These are phyloP conservation scores for Trachelus troglodyta DNA, from an alignment of 2,888 invertebrate genomes.

Conservation along the genomic window DNA sequence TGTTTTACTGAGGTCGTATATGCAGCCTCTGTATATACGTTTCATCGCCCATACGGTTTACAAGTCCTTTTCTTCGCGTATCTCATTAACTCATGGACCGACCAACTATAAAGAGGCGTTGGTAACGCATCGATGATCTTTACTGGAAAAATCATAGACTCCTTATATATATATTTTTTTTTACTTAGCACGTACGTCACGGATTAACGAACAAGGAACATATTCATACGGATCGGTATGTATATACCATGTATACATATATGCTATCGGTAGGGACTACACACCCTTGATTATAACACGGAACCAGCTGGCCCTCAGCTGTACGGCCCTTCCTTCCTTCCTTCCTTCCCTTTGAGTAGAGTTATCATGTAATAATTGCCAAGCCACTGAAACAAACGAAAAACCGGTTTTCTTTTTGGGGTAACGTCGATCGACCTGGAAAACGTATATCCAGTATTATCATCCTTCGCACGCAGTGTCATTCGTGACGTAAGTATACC, in stretches of 20 bases:
- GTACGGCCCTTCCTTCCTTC: slow-evolving; percentile 9
- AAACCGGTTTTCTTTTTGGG: neutral
- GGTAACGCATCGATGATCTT: neutral
- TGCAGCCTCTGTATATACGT: slow-evolving; percentile 1
- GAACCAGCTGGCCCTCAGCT: neutral
- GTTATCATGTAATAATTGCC: neutral
- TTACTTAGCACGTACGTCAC: neutral
- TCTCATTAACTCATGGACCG: slow-evolving; percentile 30
- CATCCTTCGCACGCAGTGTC: neutral
- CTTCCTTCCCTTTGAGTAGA: slow-evolving; percentile 5
- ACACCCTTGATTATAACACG: neutral
- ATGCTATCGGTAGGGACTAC: neutral
- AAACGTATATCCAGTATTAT: neutral
- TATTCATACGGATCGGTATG: neutral
- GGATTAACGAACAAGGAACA: neutral
- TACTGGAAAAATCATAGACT: neutral
- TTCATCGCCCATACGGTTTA: slow-evolving; percentile 3
- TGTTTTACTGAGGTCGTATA: slow-evolving; percentile 4
- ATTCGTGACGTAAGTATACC: neutral
- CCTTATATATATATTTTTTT: neutral
- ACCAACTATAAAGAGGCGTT: neutral
- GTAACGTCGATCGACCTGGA: neutral
- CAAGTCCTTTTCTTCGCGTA: slow-evolving; percentile 25
- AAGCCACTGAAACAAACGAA: neutral
- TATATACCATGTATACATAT: neutral